Evolutionary conservation across 2,888 invertebrate species (phyloP).

Genomic region (Lordiphosa fenestrarum): DNA sequence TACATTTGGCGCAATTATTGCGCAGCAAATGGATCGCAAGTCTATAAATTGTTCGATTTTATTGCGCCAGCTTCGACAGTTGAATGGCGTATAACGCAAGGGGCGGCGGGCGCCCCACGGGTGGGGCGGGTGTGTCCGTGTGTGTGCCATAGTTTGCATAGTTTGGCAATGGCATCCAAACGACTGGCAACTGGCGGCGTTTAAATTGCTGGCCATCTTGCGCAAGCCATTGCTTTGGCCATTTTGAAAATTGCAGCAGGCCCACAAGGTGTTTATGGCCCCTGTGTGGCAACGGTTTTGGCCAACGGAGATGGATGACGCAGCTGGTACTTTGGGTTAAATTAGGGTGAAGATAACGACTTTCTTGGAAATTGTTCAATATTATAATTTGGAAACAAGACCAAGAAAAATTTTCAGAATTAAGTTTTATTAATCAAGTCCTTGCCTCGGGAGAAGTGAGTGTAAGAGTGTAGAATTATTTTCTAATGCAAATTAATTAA

Average conservation of each 20-base stretch:
- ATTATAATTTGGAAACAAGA: neutral
- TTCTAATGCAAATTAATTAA: no score
- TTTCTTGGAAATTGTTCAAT: neutral
- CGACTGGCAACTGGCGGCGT: conserved; percentile 17
- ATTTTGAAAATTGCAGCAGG: conserved; percentile 47
- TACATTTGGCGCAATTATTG: conserved; percentile 69
- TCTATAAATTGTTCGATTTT: conserved; percentile 76
- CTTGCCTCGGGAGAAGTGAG: no score
- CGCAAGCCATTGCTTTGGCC: conserved; percentile 57
- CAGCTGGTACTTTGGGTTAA: no score
- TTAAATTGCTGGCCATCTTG: conserved; percentile 61
- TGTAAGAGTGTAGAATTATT: no score
- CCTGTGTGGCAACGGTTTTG: neutral
- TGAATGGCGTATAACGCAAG: conserved; percentile 63
- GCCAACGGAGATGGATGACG: no score
- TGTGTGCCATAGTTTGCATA: conserved; percentile 57
- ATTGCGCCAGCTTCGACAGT: conserved; percentile 77
- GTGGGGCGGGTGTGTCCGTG: conserved; percentile 10
- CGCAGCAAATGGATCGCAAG: conserved; percentile 71
- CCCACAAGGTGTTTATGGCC: conserved; percentile 35
- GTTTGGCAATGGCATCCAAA: conserved; percentile 68
- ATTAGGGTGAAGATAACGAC: no score
- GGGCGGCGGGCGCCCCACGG: conserved; percentile 5
- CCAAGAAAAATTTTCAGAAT: no score
- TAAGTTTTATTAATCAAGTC: no score